Evolutionary conservation across 2,888 invertebrate genomes (phyloP).

Genomic region (Oscheius onirici): DNA sequence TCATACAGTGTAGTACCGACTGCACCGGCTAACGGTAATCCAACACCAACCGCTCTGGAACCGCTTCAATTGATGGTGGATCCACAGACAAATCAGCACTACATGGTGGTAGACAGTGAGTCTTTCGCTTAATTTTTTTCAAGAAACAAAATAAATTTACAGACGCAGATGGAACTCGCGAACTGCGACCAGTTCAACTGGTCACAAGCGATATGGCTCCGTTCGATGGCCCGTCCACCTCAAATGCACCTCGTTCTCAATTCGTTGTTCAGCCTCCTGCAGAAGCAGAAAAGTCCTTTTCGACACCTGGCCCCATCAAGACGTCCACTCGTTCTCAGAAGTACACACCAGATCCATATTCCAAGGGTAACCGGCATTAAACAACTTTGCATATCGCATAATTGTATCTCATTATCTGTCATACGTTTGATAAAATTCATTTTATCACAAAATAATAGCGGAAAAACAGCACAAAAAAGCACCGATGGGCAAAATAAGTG

Average conservation of each 20-base stretch:
- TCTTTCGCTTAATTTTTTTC: not conserved
- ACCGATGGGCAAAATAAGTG: too few relatives aligned
- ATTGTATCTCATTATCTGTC: too few relatives aligned
- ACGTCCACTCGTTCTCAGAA: not conserved
- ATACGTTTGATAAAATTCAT: too few relatives aligned
- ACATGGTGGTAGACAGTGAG: conserved; percentile 55
- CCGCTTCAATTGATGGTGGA: conserved; percentile 58
- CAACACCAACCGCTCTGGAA: not conserved
- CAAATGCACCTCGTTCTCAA: not conserved
- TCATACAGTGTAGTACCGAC: not conserved
- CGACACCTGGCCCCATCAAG: conserved; percentile 2
- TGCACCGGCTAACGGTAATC: not conserved
- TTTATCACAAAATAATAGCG: too few relatives aligned
- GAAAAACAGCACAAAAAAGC: too few relatives aligned
- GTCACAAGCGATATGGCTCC: not conserved
- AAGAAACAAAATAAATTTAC: not conserved
- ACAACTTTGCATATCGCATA: too few relatives aligned
- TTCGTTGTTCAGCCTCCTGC: not conserved
- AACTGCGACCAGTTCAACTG: conserved; percentile 10
- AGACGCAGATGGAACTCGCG: conserved; percentile 13
- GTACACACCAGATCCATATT: too few relatives aligned
- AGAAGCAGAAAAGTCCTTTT: not conserved
- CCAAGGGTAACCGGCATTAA: too few relatives aligned
- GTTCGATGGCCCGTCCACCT: not conserved
- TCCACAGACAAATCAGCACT: conserved; percentile 60